Evolutionary conservation across 2,888 invertebrate species (phyloP).

Genomic region (Carabus problematicus): DNA sequence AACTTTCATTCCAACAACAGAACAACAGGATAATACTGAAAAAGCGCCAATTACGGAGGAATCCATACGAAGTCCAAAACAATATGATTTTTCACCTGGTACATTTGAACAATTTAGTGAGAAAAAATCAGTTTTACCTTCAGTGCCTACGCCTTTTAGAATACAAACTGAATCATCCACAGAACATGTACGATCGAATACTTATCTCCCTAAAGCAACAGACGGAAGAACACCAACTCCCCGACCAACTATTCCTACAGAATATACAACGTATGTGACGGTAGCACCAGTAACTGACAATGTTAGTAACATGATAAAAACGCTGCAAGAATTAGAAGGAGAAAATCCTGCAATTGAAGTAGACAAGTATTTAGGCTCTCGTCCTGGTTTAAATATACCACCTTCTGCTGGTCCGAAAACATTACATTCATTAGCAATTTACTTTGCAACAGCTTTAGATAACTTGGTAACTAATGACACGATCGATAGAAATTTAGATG

Average conservation of each 20-base stretch:
- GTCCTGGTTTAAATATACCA: slow-evolving; percentile 73
- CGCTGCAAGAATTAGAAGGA: slow-evolving; percentile 68
- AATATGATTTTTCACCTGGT: slow-evolving; percentile 2
- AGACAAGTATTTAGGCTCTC: slow-evolving; percentile 60
- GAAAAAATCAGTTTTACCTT: slow-evolving; percentile 3
- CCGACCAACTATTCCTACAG: slow-evolving; percentile 59
- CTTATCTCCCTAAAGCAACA: slow-evolving; percentile 43
- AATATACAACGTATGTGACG: slow-evolving; percentile 46
- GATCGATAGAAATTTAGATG: slow-evolving; percentile 45
- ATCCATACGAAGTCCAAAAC: slow-evolving; percentile 2
- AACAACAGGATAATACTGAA: not conserved
- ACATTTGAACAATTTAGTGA: not conserved
- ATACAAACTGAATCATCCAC: slow-evolving; percentile 9
- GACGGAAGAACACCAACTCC: slow-evolving; percentile 47
- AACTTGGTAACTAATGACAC: slow-evolving; percentile 61
- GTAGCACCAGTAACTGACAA: slow-evolving; percentile 66
- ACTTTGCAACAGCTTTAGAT: slow-evolving; percentile 77
- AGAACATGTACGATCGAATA: slow-evolving; percentile 14
- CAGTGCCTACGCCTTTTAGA: slow-evolving; percentile 29
- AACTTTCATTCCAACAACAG: slow-evolving; percentile 17
- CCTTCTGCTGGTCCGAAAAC: slow-evolving; percentile 80
- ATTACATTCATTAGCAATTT: slow-evolving; percentile 78
- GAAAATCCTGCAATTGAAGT: slow-evolving; percentile 60
- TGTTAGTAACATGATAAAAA: slow-evolving; percentile 73
- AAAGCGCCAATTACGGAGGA: not conserved